phyloP scores from a whole-genome alignment of 2,888 invertebrate species.

The Diarsia rubi region DNA sequence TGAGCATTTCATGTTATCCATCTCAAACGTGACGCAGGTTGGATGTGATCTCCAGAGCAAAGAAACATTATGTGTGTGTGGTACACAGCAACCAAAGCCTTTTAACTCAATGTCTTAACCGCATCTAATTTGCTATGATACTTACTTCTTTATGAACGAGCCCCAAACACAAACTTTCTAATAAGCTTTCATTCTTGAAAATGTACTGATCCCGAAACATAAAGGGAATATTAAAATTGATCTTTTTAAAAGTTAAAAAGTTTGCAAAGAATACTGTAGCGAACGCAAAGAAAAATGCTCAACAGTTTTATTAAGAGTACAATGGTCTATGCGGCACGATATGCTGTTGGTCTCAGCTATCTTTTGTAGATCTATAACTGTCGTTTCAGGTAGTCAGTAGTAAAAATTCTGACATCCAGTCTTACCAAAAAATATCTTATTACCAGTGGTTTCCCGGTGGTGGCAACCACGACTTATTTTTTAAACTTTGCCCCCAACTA shows the following conservation, averaged over 20 bases:
- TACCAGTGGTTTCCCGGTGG: too few species aligned
- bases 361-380: not conserved
- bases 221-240: not conserved
- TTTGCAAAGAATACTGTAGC: not conserved
- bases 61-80: not conserved
- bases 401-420: not conserved
- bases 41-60: not conserved
- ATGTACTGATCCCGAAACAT: not conserved
- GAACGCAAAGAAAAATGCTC: not conserved
- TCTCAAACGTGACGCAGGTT: not conserved
- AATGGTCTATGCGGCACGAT: not conserved
- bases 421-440: not conserved
- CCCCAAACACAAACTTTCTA: not conserved
- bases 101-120: not conserved
- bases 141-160: not conserved
- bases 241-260: not conserved
- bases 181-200: not conserved
- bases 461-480: too few species aligned
- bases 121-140: not conserved
- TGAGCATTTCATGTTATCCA: not conserved
- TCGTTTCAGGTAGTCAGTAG: not conserved
- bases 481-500: too few species aligned
- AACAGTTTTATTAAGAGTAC: not conserved
- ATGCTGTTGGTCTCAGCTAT: not conserved
- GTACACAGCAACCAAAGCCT: not conserved